Evolutionary conservation across 2,888 invertebrate genomes (phyloP), one percentile per base, ranked within the genome.

Genomic region (Coleophora flavipennella): DNA sequence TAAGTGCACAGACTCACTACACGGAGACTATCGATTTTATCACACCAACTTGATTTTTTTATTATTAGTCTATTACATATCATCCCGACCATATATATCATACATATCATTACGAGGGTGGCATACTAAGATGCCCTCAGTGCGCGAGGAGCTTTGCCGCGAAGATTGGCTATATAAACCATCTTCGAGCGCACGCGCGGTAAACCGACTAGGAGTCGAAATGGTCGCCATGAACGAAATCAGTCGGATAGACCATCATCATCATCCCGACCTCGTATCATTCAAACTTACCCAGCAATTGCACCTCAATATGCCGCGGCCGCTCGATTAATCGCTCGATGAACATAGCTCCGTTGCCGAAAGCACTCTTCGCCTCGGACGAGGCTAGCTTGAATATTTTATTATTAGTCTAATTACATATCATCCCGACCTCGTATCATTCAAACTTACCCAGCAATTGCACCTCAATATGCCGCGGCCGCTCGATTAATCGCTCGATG

Each of bases 161-260:
- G 99, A 0, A n/a, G n/a, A n/a, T n/a, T n/a, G n/a, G n/a, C n/a
- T n/a, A n/a, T n/a, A n/a, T n/a, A n/a, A n/a, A n/a, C n/a, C n/a
- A n/a, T n/a, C n/a, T n/a, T n/a, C n/a, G n/a, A n/a, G 86, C 0
- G 99, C 99, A 46, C 97, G 87, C 70, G 99, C 99, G 43, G 99
- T 97, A 74, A 99, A 99, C 60, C 97, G 97, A 94, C 0, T 99
- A 99, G 75, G 99, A 95, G 8, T 99, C 99, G 76, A 99, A 99
- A 0, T 92, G 53, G 91, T 85, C 0, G 99, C 99, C 72, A 99
- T 99, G 0, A 98, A 98, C 3, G 92, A 94, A 0, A 99, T 99
- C 43, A 98, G 88, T 34, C 92, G 89, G 74, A 99, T n/a, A n/a
- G n/a, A n/a, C n/a, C n/a, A n/a, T n/a, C n/a, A n/a, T n/a, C n/a